These are phyloP conservation scores for Pipa parva DNA, from an alignment of 2,113 vertebrate species.

Conservation along the genomic window DNA sequence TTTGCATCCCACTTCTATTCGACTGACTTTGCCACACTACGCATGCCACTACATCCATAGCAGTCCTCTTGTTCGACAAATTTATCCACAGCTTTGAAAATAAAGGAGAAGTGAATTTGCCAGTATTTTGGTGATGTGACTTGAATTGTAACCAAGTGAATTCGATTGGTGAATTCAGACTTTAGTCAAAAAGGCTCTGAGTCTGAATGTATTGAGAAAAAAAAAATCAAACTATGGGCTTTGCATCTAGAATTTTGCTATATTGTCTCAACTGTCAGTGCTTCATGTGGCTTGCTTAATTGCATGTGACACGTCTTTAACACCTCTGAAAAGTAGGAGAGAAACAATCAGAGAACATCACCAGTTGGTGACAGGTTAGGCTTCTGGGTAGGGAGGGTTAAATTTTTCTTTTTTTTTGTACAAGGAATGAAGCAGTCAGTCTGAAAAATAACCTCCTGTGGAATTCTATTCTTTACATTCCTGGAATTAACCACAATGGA, in stretches of 20 bases:
- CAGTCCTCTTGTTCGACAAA: too few relatives aligned
- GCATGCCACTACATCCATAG: too few relatives aligned
- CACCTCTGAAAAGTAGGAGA: background rate
- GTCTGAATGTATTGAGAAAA: too few relatives aligned
- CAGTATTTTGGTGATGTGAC: too few relatives aligned
- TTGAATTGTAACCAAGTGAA: too few relatives aligned
- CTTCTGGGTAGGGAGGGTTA: slow-evolving; percentile 8
- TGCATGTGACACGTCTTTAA: background rate
- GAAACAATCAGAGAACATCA: background rate
- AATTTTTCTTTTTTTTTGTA: slow-evolving; percentile 13
- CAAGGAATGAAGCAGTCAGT: slow-evolving; percentile 2
- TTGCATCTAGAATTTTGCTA: background rate
- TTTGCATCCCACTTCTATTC: too few relatives aligned
- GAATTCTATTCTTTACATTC: slow-evolving; percentile 38
- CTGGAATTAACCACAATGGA: slow-evolving; percentile 37
- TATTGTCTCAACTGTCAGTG: background rate
- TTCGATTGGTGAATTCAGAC: too few relatives aligned
- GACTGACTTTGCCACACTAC: too few relatives aligned
- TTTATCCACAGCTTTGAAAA: too few relatives aligned
- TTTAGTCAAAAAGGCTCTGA: too few relatives aligned
- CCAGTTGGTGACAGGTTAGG: background rate
- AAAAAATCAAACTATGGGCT: background rate
- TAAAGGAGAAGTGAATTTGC: too few relatives aligned
- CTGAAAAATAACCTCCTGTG: slow-evolving; percentile 27
- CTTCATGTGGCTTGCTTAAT: background rate